phyloP scores from a whole-genome alignment of 2,113 vertebrate species.

The Glaucidium brasilianum region DNA sequence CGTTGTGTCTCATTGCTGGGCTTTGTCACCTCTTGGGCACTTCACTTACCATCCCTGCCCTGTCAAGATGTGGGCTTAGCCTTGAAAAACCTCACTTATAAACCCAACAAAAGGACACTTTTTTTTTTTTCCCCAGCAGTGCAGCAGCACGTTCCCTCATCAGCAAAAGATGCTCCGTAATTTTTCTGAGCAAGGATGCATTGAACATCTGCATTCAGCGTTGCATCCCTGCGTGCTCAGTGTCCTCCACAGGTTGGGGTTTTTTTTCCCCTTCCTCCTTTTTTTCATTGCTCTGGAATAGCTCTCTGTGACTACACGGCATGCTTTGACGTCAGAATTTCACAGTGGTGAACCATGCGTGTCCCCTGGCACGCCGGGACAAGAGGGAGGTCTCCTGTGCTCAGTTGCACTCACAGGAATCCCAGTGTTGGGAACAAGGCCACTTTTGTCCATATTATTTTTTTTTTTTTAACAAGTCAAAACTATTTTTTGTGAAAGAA shows the following conservation, averaged over 20 bases:
- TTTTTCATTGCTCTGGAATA: not conserved
- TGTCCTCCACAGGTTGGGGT: not conserved
- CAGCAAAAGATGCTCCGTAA: not conserved
- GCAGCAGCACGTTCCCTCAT: accelerated
- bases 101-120: not conserved
- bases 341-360: accelerated
- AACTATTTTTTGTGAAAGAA: not conserved
- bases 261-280: not conserved
- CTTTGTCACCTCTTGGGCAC: not conserved
- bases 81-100: not conserved
- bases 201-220: not conserved
- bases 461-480: not conserved
- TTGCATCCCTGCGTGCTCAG: not conserved
- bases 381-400: not conserved
- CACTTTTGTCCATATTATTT: not conserved
- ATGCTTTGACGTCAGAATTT: not conserved
- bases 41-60: not conserved
- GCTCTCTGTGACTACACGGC: accelerated
- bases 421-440: not conserved
- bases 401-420: not conserved
- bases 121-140: not conserved
- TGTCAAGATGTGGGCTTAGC: accelerated
- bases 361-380: not conserved
- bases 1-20: not conserved
- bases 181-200: not conserved